These are phyloP conservation scores for Tyrannus savana DNA, from an alignment of 2,113 vertebrate species.

Conservation along the genomic window DNA sequence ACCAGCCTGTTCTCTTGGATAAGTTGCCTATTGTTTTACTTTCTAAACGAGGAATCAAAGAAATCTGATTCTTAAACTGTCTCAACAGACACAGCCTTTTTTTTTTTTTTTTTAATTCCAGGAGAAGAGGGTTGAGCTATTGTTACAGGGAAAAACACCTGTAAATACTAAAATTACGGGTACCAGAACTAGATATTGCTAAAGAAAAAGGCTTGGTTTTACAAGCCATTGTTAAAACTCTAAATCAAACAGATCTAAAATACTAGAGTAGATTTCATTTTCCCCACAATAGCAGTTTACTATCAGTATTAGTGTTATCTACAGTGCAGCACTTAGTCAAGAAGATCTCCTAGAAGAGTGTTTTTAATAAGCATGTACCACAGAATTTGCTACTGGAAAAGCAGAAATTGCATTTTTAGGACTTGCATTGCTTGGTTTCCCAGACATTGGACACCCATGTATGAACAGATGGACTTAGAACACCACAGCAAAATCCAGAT, in stretches of 20 bases:
- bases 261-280: not conserved
- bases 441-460: not conserved
- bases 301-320: not conserved
- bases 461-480: not conserved
- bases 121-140: not conserved
- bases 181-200: not conserved
- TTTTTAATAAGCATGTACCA: not conserved
- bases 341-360: not conserved
- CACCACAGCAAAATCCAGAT: not conserved
- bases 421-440: not conserved
- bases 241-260: not conserved
- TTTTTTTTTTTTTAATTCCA: not conserved
- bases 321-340: not conserved
- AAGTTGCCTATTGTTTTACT: not conserved
- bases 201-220: not conserved
- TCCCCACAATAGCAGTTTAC: not conserved
- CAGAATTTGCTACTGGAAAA: not conserved
- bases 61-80: not conserved
- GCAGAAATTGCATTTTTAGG: not conserved
- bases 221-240: not conserved
- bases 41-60: not conserved
- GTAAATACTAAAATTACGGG: not conserved
- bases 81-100: not conserved
- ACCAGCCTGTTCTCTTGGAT: not conserved
- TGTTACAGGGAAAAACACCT: not conserved